Evolutionary conservation across 2,113 vertebrate species (phyloP).

Genomic region (Sitta europaea): DNA sequence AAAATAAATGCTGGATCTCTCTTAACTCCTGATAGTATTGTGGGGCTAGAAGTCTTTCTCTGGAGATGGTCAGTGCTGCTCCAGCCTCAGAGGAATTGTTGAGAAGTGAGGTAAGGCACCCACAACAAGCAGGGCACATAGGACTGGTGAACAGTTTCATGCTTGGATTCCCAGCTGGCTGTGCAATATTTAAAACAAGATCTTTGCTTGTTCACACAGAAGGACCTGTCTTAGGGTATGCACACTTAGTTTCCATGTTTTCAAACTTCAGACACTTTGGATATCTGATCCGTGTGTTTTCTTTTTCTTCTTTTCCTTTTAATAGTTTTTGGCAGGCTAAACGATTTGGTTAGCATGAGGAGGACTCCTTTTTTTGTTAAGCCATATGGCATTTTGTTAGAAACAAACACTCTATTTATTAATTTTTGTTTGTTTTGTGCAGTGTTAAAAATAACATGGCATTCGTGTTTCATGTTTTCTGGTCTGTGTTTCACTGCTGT

Average conservation of each 20-base stretch:
- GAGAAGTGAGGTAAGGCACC: constrained; percentile 27
- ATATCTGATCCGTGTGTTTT: neutral
- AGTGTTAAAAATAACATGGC: neutral
- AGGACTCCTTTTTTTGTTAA: neutral
- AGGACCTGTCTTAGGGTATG: neutral
- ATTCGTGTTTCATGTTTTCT: neutral
- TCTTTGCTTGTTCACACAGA: neutral
- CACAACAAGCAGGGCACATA: neutral
- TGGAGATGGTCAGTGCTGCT: neutral
- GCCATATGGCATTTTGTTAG: neutral
- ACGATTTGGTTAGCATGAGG: neutral
- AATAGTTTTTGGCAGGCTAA: neutral
- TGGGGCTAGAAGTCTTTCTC: neutral
- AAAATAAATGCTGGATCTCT: neutral
- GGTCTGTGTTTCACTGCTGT: neutral
- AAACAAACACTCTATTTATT: neutral
- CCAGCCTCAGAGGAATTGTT: constrained; percentile 14
- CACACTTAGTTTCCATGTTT: neutral
- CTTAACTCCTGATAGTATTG: neutral
- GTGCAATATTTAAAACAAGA: neutral
- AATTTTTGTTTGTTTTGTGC: neutral
- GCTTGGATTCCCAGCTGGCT: constrained; percentile 19
- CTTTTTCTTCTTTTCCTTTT: neutral
- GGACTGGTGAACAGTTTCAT: neutral
- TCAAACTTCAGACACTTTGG: neutral